Conservation (phyloP, 2,797 vertebrate genomes). For the Liasis olivaceus region DNA sequence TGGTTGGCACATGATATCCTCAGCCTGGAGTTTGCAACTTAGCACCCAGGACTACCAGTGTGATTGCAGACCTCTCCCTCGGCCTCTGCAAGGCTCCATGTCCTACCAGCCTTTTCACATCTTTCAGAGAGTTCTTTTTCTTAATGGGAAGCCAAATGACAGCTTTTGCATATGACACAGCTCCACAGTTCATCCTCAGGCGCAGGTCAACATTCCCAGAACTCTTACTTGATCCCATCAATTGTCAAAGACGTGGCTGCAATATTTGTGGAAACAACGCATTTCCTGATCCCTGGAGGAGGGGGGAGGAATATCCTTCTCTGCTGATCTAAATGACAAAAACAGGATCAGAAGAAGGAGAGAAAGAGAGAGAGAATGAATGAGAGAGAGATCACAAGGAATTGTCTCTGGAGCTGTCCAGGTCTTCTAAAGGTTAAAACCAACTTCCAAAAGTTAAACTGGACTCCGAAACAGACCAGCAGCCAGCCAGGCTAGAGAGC, state of each 20-base stretch:
- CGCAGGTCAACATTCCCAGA: background rate
- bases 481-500: background rate
- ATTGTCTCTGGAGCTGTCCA: background rate
- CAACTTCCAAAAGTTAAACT: background rate
- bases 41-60: too few species aligned
- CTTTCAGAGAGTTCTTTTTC: too few species aligned
- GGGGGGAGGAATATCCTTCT: constrained; percentile 93
- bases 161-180: background rate
- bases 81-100: too few species aligned
- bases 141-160: too few species aligned
- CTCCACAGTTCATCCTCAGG: background rate
- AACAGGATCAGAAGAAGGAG: background rate
- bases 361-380: too few species aligned
- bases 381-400: too few species aligned
- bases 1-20: too few species aligned
- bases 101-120: too few species aligned
- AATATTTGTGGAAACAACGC: constrained; percentile 96
- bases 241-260: constrained; percentile 98
- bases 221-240: constrained; percentile 87
- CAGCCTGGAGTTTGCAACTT: too few species aligned
- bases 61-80: too few species aligned
- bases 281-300: constrained; percentile 90
- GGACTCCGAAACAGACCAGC: background rate
- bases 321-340: constrained; percentile 86
- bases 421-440: background rate